Percentiles rank a stretch among this genome's conserved stretches.
phyloP scores from a whole-genome alignment of 2,888 invertebrate genomes.

The Arge pagana region DNA sequence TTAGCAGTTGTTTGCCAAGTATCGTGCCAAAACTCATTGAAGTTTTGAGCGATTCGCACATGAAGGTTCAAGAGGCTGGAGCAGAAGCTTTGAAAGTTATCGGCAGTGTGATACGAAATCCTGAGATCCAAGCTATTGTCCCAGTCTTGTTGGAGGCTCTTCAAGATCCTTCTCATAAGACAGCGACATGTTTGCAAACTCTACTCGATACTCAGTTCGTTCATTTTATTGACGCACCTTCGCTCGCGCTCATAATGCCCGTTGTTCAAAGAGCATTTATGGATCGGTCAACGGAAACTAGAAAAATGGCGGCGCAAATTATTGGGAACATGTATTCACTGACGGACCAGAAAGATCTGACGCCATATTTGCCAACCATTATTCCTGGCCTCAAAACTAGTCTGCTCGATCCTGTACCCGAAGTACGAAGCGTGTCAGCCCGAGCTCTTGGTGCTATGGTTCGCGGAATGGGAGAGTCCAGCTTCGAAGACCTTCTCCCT shows the following conservation, averaged over 20 bases:
- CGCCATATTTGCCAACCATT: conserved; percentile 93
- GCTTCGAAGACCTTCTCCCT: conserved; percentile 93
- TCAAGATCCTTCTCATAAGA: conserved; percentile 95
- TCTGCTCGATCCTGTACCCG: conserved; percentile 96
- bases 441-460: conserved; percentile 98
- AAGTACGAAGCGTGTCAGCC: conserved; percentile 93
- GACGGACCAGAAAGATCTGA: conserved; percentile 97
- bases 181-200: conserved; percentile 90
- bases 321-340: conserved; percentile 99
- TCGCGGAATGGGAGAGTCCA: conserved; percentile 93
- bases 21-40: conserved; percentile 98
- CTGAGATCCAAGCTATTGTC: conserved; percentile 95
- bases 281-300: conserved; percentile 95
- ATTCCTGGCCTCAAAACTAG: conserved; percentile 96
- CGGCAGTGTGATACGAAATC: conserved; percentile 97
- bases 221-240: conserved; percentile 98
- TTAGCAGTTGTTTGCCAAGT: conserved; percentile 95
- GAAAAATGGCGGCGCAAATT: conserved; percentile 99
- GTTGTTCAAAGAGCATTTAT: conserved; percentile 97
- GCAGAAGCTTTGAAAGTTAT: conserved; percentile 94
- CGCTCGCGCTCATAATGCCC: conserved; percentile 98
- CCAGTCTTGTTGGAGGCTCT: conserved; percentile 86
- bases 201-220: conserved; percentile 96
- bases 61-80: conserved; percentile 95
- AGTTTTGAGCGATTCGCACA: conserved; percentile 95